Conservation (phyloP, 2,888 invertebrate genomes). For the Apamea monoglypha region DNA sequence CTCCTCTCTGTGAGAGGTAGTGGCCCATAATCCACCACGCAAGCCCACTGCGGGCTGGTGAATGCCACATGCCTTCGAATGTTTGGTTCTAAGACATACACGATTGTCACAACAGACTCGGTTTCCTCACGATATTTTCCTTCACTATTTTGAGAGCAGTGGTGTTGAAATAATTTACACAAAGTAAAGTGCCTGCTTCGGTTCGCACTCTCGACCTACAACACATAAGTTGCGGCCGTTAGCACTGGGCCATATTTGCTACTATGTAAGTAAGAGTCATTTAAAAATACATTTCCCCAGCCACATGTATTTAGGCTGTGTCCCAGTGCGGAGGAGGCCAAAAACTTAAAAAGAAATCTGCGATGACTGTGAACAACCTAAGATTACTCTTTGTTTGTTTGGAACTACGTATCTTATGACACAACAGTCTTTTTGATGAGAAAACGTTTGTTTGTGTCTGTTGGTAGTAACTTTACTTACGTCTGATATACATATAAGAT, state of each 20-base stretch:
- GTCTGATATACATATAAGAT: background rate
- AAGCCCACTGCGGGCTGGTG: no score
- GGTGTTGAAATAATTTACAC: no score
- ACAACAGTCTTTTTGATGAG: conserved; percentile 15
- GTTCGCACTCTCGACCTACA: background rate
- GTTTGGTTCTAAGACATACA: no score
- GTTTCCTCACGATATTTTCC: no score
- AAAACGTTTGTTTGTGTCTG: conserved; percentile 21
- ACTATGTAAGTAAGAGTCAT: background rate
- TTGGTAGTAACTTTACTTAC: background rate
- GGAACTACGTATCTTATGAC: conserved; percentile 17
- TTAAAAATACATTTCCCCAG: background rate
- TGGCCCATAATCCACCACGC: no score
- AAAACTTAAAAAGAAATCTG: conserved; percentile 23
- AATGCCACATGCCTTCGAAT: no score
- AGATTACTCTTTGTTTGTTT: conserved; percentile 36
- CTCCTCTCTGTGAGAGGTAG: no score
- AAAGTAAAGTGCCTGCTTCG: background rate
- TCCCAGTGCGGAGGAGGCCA: background rate
- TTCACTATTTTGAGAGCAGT: no score
- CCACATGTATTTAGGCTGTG: background rate
- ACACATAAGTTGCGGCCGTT: background rate
- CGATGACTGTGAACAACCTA: conserved; percentile 21
- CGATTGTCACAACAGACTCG: no score
- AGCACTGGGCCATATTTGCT: background rate